Percentiles rank a stretch among this genome's conserved stretches.
These are phyloP conservation scores for Spea bombifrons DNA, from an alignment of 2,113 vertebrate species.

Conservation along the genomic window DNA sequence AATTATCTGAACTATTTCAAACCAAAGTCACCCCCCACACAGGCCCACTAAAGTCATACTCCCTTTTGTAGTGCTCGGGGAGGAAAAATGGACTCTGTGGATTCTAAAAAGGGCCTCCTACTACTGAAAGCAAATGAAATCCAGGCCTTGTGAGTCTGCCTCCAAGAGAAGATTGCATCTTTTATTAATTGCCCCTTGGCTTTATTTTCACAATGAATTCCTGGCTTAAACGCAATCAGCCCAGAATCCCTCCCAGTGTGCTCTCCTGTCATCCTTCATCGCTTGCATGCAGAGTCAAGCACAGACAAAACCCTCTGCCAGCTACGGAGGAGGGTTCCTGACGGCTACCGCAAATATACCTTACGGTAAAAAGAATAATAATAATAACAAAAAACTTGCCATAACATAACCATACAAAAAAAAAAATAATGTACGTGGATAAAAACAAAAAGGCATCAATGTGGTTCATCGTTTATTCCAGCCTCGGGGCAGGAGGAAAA, in stretches of 20 bases:
- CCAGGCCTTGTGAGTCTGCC: constrained; percentile 70
- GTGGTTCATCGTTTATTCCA: constrained; percentile 40
- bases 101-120: constrained; percentile 65
- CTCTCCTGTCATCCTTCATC: constrained; percentile 90
- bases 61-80: constrained; percentile 29
- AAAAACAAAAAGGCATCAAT: constrained; percentile 13
- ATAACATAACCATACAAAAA: constrained; percentile 31
- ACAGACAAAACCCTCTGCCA: constrained; percentile 59
- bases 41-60: constrained; percentile 18
- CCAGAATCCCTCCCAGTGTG: constrained; percentile 87
- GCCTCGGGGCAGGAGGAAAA: constrained; percentile 51
- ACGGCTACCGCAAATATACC: constrained; percentile 38
- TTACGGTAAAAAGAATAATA: constrained; percentile 23
- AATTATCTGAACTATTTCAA: background rate
- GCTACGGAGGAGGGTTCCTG: constrained; percentile 49
- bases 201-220: constrained; percentile 96
- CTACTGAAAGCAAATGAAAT: constrained; percentile 66
- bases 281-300: constrained; percentile 80
- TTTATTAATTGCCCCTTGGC: constrained; percentile 92
- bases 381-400: constrained; percentile 16
- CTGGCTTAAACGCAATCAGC: constrained; percentile 91
- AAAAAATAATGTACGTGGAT: constrained; percentile 2
- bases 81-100: constrained; percentile 58
- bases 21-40: constrained; percentile 49
- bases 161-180: constrained; percentile 87